phyloP scores from a whole-genome alignment of 2,797 vertebrate genomes.

The Acanthopagrus latus region DNA sequence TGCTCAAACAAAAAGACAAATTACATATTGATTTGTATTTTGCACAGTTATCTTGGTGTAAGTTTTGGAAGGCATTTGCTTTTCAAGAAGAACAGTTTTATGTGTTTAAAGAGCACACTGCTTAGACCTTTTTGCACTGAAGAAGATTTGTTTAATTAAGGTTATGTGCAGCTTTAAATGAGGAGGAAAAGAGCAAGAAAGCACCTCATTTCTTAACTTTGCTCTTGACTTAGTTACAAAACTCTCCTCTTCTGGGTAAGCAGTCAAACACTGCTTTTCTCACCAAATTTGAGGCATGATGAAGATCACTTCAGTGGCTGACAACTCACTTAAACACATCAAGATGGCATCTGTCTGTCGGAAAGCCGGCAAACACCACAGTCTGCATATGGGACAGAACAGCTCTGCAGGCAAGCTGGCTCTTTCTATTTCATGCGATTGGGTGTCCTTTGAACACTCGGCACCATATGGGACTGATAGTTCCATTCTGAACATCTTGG shows the following conservation, averaged over 20 bases:
- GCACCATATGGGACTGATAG: conserved; percentile 77
- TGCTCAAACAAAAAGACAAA: not conserved
- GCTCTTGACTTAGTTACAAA: not conserved
- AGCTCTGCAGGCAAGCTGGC: conserved; percentile 71
- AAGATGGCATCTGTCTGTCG: conserved; percentile 73
- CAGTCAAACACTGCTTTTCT: conserved; percentile 29
- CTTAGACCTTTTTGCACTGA: not conserved
- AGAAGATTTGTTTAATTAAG: conserved; percentile 46
- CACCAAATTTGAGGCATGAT: conserved; percentile 22
- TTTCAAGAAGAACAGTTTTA: not conserved
- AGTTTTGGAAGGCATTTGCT: not conserved
- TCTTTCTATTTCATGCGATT: conserved; percentile 67
- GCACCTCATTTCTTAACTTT: not conserved
- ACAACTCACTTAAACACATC: conserved; percentile 64
- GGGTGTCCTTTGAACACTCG: conserved; percentile 74
- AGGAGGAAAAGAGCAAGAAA: not conserved
- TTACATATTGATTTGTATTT: not conserved
- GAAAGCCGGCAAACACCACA: conserved; percentile 53
- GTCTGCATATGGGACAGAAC: conserved; percentile 64
- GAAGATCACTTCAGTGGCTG: conserved; percentile 36
- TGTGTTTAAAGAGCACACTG: not conserved
- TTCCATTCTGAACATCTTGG: conserved; percentile 61
- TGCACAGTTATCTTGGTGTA: not conserved
- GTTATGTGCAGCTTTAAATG: conserved; percentile 4
- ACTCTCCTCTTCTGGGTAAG: conserved; percentile 26